phyloP scores from a whole-genome alignment of 2,113 vertebrate species.

The Actenoides lindsayi region DNA sequence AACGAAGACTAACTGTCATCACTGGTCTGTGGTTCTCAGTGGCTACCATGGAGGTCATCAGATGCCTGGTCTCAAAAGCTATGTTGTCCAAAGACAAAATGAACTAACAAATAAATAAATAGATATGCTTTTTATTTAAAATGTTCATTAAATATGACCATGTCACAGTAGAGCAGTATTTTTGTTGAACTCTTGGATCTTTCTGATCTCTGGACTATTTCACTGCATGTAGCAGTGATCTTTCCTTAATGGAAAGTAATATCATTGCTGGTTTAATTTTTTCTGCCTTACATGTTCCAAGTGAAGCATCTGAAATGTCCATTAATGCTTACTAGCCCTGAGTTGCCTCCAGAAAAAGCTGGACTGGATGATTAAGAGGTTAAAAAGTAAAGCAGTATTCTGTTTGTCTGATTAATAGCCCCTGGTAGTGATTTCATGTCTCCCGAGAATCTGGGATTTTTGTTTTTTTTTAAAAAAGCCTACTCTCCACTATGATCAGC shows the following conservation, averaged over 20 bases:
- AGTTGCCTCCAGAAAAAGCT: background rate
- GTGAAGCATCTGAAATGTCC: conserved; percentile 28
- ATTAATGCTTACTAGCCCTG: background rate
- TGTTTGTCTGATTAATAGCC: background rate
- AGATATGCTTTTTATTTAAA: background rate
- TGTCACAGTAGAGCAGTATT: background rate
- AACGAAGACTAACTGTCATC: background rate
- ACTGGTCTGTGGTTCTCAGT: background rate
- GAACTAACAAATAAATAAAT: background rate
- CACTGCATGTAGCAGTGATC: background rate
- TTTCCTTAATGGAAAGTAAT: background rate
- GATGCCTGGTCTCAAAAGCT: background rate
- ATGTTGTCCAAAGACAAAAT: background rate
- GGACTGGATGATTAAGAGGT: background rate
- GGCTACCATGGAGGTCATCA: conserved; percentile 17
- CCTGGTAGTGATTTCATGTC: background rate
- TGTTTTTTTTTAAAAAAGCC: background rate
- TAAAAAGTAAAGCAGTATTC: background rate
- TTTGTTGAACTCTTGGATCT: background rate
- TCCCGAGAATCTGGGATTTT: background rate
- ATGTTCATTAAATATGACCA: background rate
- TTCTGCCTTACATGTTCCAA: background rate
- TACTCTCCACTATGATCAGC: background rate
- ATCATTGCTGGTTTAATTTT: background rate
- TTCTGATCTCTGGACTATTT: background rate